A percentile compares a stretch with the other conserved stretches of the same genome.
phyloP scores from a whole-genome alignment of 2,113 vertebrate genomes.

The Python bivittatus region DNA sequence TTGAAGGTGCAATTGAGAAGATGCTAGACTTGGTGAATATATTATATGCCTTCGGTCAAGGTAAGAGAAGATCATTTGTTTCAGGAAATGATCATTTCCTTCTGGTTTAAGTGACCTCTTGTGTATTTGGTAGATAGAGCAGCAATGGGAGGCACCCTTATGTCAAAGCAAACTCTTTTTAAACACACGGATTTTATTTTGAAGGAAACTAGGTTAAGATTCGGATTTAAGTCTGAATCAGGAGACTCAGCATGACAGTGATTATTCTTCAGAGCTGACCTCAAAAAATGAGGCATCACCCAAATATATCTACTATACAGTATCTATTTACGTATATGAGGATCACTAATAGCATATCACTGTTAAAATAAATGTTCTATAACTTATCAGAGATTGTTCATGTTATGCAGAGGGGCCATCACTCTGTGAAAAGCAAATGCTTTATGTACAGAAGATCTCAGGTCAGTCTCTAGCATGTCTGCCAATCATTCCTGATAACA shows the following conservation, averaged over 20 bases:
- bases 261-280: background rate
- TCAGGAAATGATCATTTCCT: constrained; percentile 34
- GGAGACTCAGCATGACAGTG: constrained; percentile 12
- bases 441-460: background rate
- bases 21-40: constrained; percentile 8
- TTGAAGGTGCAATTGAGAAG: constrained; percentile 3
- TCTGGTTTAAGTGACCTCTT: constrained; percentile 36
- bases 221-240: constrained; percentile 31
- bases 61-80: constrained; percentile 41
- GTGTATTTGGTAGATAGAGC: constrained; percentile 25
- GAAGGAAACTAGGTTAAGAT: background rate
- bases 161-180: background rate
- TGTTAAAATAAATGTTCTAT: constrained; percentile 13
- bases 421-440: background rate
- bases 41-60: constrained; percentile 32
- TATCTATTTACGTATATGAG: background rate
- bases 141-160: background rate
- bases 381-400: background rate
- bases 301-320: constrained; percentile 26
- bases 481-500: background rate
- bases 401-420: background rate
- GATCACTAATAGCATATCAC: background rate
- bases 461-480: background rate
- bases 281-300: background rate
- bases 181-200: background rate